A percentile compares a stretch with the other conserved stretches of the same genome.
Conservation (phyloP, 2,797 vertebrate species). For the Hozukius guyotensis region DNA sequence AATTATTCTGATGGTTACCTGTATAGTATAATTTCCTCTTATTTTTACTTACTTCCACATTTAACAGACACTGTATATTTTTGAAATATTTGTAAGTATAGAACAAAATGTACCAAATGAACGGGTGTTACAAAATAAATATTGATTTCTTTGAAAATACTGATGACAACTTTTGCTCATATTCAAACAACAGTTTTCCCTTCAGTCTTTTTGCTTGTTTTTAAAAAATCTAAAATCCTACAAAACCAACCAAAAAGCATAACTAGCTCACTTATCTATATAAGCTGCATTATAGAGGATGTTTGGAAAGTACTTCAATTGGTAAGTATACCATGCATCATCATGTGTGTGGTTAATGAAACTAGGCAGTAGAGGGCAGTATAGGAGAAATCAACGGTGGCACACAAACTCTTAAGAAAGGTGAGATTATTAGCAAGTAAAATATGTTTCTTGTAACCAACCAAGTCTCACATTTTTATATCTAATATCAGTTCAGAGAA, state of each 20-base stretch:
- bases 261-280: neutral
- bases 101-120: neutral
- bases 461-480: neutral
- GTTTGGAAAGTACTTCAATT: neutral
- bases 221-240: neutral
- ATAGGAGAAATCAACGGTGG: slow-evolving; percentile 18
- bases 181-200: neutral
- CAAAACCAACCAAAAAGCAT: neutral
- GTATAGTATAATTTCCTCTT: neutral
- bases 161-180: neutral
- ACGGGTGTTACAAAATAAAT: neutral
- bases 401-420: neutral
- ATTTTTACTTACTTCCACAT: too few relatives aligned
- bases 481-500: neutral
- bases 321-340: neutral
- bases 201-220: neutral
- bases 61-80: too few relatives aligned
- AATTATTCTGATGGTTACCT: neutral
- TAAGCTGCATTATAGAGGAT: neutral
- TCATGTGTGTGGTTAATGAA: slow-evolving; percentile 22
- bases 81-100: neutral
- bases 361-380: slow-evolving; percentile 60
- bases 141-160: neutral
- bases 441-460: neutral
- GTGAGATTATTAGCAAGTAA: neutral